phyloP scores from a whole-genome alignment of 2,888 invertebrate species.

The Eubasilissa splendida region DNA sequence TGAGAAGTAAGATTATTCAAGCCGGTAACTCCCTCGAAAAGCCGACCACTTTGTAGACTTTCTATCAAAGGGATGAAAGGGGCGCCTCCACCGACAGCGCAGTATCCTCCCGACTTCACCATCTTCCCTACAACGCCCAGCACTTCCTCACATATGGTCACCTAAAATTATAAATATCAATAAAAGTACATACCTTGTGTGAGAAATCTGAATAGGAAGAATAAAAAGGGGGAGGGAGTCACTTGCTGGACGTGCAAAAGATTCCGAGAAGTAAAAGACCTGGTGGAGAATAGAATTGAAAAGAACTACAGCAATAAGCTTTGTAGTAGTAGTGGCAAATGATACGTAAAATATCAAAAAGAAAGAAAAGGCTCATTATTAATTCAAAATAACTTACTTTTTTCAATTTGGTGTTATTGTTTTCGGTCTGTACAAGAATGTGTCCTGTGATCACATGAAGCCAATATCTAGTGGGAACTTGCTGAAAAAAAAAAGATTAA shows the following conservation, averaged over 20 bases:
- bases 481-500: slow-evolving; percentile 59
- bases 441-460: slow-evolving; percentile 61
- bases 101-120: slow-evolving; percentile 59
- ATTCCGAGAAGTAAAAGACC: too few relatives aligned
- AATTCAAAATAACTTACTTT: slow-evolving; percentile 47
- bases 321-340: too few relatives aligned
- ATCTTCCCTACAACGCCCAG: slow-evolving; percentile 61
- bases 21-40: slow-evolving; percentile 44
- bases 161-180: slow-evolving; percentile 28
- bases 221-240: too few relatives aligned
- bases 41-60: slow-evolving; percentile 10
- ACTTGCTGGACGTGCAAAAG: too few relatives aligned
- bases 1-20: slow-evolving; percentile 62
- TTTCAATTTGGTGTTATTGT: slow-evolving; percentile 55
- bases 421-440: slow-evolving; percentile 50
- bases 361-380: too few relatives aligned
- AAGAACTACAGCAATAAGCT: too few relatives aligned
- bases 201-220: too few relatives aligned
- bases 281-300: too few relatives aligned
- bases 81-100: slow-evolving; percentile 60
- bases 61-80: slow-evolving; percentile 53
- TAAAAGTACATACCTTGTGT: neutral
- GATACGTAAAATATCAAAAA: too few relatives aligned
- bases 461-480: slow-evolving; percentile 62
- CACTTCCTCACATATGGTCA: slow-evolving; percentile 63